Evolutionary conservation across 2,888 invertebrate species (phyloP), one percentile per base, ranked within the genome.

Genomic region (Sphaerophoria taeniata): DNA sequence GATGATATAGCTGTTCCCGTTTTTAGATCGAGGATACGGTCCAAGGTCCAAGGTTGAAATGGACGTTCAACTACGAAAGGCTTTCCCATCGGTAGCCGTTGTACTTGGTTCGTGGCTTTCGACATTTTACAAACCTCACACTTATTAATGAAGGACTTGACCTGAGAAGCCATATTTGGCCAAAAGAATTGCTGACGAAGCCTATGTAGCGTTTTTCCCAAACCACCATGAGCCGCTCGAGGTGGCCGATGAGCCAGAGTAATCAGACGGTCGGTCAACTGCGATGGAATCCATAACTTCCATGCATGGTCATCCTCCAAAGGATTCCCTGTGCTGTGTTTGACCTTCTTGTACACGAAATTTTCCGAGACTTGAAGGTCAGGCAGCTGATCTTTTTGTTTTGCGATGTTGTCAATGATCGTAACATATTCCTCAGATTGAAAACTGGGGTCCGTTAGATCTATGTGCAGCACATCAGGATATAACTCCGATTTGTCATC

Each of bases 131-230:
- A 14, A 1, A 6, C 12, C 11, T 58, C 49, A 24, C 71, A 71
- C 2, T n/a, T 47, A 4, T 7, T 5, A 2, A 71, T 47, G 24
- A 24, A 58, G 0, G 11, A 5, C 9, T 33, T 56, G 0, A 56
- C 56, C 9, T 70, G 70, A 4, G 56, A 3, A 5, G 70, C 70
- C 70, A 70, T 67, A 24, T 67, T 67, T 2, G 43, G 67, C 67
- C 53, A 67, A 39, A 31, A 67, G 6, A 36, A 69, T 2, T 24
- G 24, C 24, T 24, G 24, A 24, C 24, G 24, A 24, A 24, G 24
- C 24, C 2, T 24, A 24, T 24, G 24, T 24, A 24, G 24, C 24
- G 24, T 24, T 24, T 24, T 24, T 24, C 24, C 24, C 24, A 24
- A 24, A 24, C 24, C 24, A 24, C 24, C 24, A 24, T 24, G 24